Base-by-base conservation (phyloP, 2,113 vertebrate genomes). In the Scomber scombrus region DNA sequence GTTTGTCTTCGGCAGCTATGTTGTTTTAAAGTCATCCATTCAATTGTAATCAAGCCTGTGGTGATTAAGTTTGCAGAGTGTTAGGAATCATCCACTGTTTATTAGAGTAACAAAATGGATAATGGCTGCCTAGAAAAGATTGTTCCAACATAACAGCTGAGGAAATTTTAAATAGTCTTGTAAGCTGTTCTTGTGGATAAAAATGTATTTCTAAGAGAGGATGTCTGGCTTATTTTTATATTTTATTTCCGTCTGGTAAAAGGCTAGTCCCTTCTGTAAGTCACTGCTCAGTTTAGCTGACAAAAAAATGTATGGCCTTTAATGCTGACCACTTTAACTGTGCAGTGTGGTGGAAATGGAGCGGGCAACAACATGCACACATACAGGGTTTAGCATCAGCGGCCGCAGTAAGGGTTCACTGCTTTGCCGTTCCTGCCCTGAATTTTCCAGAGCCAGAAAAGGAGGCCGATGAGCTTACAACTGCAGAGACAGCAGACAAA, bases 181-280 rank as follows among this genome's bases (percentile, higher is more conserved):
- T 51, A 79, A 40, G 18, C 66, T 75, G 40, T 85, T 89, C 62
- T 78, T 81, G 56, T 50, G 31, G 74, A 85, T 67, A 45, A 71
- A 62, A 45, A 79, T 77, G 58, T 64, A 47, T 85, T 91, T 90
- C 69, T 87, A 52, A 74, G 63, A 74, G 47, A 61, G 80, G 50
- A 71, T 18, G 75, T 74, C 71, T 82, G 69, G 29, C 79, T 75
- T 89, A 65, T 82, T 90, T 87, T 69, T 79, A 78, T 74, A 73
- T 79, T 69, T 49, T 16, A 57, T 82, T 81, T 89, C 69, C 73
- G 73, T 80, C 84, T 79, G 83, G 69, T 52, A 73, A 21, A 86
- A 84, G 78, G 71, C 61, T 55, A 73, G 40, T 90, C 85, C 88
- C 85, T 85, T 64, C 84, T 64, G 80, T 88, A 87, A 89, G 88